Percentiles rank a stretch among this genome's conserved stretches.
phyloP scores from a whole-genome alignment of 2,797 vertebrate species.

The Brachymystax lenok region DNA sequence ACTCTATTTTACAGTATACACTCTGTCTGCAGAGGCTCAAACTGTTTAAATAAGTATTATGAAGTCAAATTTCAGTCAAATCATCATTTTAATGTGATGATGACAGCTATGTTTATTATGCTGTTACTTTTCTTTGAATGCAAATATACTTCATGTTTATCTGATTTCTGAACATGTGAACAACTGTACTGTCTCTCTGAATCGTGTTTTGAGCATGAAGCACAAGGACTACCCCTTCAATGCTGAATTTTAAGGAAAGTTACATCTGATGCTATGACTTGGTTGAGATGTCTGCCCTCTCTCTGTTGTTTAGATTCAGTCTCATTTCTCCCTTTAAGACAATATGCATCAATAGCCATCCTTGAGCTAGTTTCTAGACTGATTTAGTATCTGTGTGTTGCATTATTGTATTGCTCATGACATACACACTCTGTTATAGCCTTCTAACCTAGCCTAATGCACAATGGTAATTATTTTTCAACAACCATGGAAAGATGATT shows the following conservation, averaged over 20 bases:
- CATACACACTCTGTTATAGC: background rate
- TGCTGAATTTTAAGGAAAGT: conserved; percentile 61
- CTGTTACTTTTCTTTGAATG: conserved; percentile 54
- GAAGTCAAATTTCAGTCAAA: too few species aligned
- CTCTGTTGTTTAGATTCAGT: background rate
- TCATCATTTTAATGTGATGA: too few species aligned
- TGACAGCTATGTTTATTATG: too few species aligned
- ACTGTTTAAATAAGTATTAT: background rate
- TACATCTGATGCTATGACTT: background rate
- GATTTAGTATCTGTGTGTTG: background rate
- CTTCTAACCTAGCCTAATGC: background rate
- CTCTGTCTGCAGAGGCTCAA: background rate
- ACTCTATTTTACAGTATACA: too few species aligned
- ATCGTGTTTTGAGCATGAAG: conserved; percentile 23
- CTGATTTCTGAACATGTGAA: background rate
- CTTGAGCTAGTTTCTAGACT: background rate
- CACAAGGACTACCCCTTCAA: conserved; percentile 78
- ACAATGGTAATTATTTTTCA: background rate
- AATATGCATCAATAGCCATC: too few species aligned
- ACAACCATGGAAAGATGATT: too few species aligned
- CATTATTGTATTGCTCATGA: conserved; percentile 6
- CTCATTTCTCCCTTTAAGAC: background rate
- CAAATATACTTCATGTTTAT: too few species aligned
- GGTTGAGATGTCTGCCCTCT: background rate
- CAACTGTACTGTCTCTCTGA: background rate